Percentiles rank a stretch among this genome's conserved stretches.
Conservation (phyloP, 2,797 vertebrate genomes). For the Sebastes variabilis region DNA sequence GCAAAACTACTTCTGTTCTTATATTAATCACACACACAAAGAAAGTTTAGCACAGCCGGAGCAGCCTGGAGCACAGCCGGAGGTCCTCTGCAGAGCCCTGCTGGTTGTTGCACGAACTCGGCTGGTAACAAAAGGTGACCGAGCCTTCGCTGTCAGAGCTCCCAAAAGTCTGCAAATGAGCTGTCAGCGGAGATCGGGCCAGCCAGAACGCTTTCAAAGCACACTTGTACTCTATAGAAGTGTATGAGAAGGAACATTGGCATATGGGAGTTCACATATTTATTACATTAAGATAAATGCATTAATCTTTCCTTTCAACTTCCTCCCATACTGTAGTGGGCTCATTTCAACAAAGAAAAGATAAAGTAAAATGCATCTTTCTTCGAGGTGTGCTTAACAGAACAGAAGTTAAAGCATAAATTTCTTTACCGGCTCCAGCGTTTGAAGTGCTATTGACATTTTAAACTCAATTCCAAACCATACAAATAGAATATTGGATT, state of each 20-base stretch:
- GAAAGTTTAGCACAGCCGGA: conserved; percentile 18
- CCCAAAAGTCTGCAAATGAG: conserved; percentile 54
- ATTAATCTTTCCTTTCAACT: conserved; percentile 21
- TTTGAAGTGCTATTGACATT: conserved; percentile 78
- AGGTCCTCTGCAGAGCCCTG: conserved; percentile 41
- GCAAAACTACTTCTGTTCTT: conserved; percentile 3
- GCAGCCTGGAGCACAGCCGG: conserved; percentile 58
- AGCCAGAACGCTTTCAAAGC: conserved; percentile 13
- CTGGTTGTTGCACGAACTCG: conserved; percentile 24
- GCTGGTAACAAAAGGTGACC: conserved; percentile 49
- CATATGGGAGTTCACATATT: conserved; percentile 25
- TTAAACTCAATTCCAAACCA: conserved; percentile 77
- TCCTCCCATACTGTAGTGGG: conserved; percentile 7
- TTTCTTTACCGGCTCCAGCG: conserved; percentile 50
- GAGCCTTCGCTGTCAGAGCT: conserved; percentile 38
- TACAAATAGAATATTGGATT: conserved; percentile 77
- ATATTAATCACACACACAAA: conserved; percentile 31
- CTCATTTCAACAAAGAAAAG: conserved; percentile 27
- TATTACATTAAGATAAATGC: conserved; percentile 41
- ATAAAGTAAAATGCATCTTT: conserved; percentile 39
- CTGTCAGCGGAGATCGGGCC: conserved; percentile 35
- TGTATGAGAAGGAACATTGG: not conserved
- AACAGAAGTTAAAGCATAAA: conserved; percentile 48
- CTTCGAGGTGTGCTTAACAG: conserved; percentile 32
- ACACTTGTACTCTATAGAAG: not conserved